Evolutionary conservation across 2,113 vertebrate species (phyloP), one percentile per base, ranked within the genome.

Genomic region (Xenotilapia flavipinnis): DNA sequence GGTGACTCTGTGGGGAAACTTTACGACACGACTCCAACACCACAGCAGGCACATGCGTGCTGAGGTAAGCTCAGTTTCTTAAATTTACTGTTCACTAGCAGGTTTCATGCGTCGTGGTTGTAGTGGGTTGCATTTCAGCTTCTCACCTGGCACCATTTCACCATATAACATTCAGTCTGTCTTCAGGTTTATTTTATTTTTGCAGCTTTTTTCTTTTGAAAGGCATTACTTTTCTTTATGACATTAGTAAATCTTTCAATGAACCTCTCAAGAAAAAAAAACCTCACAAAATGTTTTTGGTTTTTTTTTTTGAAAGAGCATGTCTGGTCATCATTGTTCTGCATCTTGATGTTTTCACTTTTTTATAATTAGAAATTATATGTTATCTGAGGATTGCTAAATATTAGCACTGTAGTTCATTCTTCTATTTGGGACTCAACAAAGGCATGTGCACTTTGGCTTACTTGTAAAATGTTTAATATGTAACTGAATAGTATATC

Each of bases 1-100:
- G 68, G 54, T 6, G 6, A 10, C 42, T 33, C 79, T 19, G 54
- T 0, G 31, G 49, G 36, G n/a, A 49, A 75, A 12, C 70, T 75
- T 75, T 49, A 47, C 2, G 3, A 49, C 19, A 5, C 13, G 5
- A 5, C 68, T 62, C 3, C 15, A 9, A 7, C 31, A 5, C 2
- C 36, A 54, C 60, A 2, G 82, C 49, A 23, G 14, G 10, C 13
- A 6, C 26, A 92, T 86, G 90, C 75, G 86, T 23, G 62, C 70
- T 19, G 17, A 92, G 93, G 92, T 94, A 80, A 86, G 94, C 84
- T 3, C 47, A 3, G 9, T 31, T 68, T 38, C 9, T 75, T 40
- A 7, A 1, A 4, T 80, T 28, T 26, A 19, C 3, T 65, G 17
- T 6, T n/a, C 19, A 19, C 14, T 12, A n/a, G 31, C 36, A 33